Conservation (phyloP, 2,888 invertebrate species). For the Neocrepidodera transversa region DNA sequence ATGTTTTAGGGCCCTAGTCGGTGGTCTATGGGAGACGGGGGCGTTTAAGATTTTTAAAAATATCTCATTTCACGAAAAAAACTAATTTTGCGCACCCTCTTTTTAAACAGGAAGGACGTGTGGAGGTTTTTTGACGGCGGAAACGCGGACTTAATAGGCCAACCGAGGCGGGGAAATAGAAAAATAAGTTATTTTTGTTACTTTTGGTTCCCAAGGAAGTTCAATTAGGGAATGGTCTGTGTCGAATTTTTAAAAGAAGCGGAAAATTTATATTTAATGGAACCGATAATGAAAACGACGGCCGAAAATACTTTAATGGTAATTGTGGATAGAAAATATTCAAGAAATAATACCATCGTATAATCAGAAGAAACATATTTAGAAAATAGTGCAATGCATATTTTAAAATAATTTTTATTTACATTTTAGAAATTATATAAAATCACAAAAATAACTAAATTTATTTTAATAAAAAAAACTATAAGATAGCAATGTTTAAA, state of each 20-base stretch:
- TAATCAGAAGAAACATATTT: too few species aligned
- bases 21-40: conserved; percentile 28
- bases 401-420: too few species aligned
- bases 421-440: too few species aligned
- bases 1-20: not conserved
- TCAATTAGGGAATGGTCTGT: conserved; percentile 31
- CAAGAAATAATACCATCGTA: too few species aligned
- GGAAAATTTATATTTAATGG: conserved; percentile 26
- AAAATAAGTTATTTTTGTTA: conserved; percentile 43
- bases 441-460: too few species aligned
- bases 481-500: too few species aligned
- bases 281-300: too few species aligned
- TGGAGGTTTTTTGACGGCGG: conserved; percentile 46
- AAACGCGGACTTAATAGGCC: conserved; percentile 46
- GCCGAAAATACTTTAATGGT: too few species aligned
- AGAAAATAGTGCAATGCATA: too few species aligned
- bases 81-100: conserved; percentile 55
- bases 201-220: conserved; percentile 41
- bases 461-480: too few species aligned
- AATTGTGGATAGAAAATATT: too few species aligned
- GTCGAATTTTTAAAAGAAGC: conserved; percentile 23
- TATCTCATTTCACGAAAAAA: conserved; percentile 55
- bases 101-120: conserved; percentile 53
- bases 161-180: conserved; percentile 23
- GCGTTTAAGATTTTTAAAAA: conserved; percentile 48